Base-by-base conservation (phyloP, 2,888 invertebrate genomes). In the Idaea biselata region DNA sequence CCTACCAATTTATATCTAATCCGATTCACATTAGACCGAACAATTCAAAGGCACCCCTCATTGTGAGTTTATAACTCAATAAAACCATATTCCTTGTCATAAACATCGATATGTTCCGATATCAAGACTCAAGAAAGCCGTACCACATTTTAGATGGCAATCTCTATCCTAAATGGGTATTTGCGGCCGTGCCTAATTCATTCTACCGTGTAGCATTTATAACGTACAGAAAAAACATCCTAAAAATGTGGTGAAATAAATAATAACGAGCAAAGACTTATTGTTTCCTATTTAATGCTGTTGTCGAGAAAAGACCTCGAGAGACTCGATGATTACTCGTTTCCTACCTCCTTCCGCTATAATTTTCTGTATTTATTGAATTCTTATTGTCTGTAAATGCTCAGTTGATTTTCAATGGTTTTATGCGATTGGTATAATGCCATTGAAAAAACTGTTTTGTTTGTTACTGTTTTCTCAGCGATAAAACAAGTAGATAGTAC, bases 11-110 rank as follows among this genome's bases (percentile, higher is more conserved):
- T 60, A 63, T 68, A 68, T 62, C 64, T 68, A 70, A 71, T 68
- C 65, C 63, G 65, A 66, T 78, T 76, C 72, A 68, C 73, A 77
- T 81, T 76, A 79, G 75, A 68, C 71, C 68, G 70, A 76, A 75
- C 71, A 70, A 78, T 79, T 75, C 75, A 76, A 74, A 68, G 73
- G 68, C 67, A 76, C 71, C 74, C 77, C 79, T 85, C 79, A 75
- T 73, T 76, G 77, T 75, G 77, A 80, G 74, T 87, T 88, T 84
- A 88, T 84, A 83, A 70, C 74, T 78, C 82, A 80, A 86, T 89
- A 88, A 89, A 88, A 82, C 79, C 80, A 83, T 83, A 81, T 80
- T 80, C 78, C 65, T 70, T 69, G 73, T 74, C 78, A 83, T 84
- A 86, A 85, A 84, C 82, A 83, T 82, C 77, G 84, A 81, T 80